phyloP scores from a whole-genome alignment of 2,888 invertebrate species.

The Actias luna region DNA sequence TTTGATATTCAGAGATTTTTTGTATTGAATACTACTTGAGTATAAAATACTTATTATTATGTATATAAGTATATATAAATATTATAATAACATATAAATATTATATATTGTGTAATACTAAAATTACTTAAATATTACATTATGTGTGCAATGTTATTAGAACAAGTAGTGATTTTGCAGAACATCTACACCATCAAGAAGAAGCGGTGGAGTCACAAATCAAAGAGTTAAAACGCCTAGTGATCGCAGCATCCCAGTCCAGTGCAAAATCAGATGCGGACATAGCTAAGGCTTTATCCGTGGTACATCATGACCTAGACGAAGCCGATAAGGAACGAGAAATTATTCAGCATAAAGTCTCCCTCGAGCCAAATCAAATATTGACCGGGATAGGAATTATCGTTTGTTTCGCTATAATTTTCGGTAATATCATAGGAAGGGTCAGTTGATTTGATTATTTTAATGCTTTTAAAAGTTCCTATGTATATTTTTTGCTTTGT shows the following conservation, averaged over 20 bases:
- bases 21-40: no score
- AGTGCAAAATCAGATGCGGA: constrained; percentile 70
- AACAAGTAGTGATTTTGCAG: constrained; percentile 40
- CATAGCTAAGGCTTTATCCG: constrained; percentile 60
- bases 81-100: neutral
- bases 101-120: neutral
- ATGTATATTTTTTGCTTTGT: neutral
- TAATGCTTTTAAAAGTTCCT: constrained; percentile 10
- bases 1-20: no score
- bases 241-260: constrained; percentile 57
- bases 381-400: constrained; percentile 61
- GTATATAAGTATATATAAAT: no score
- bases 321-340: constrained; percentile 52
- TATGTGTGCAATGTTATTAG: neutral
- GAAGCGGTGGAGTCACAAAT: constrained; percentile 58
- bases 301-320: constrained; percentile 67
- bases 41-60: no score
- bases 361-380: constrained; percentile 59
- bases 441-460: constrained; percentile 53
- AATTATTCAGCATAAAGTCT: constrained; percentile 34
- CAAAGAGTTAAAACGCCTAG: constrained; percentile 58
- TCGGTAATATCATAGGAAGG: constrained; percentile 64
- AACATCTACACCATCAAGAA: constrained; percentile 66
- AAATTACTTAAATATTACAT: neutral
- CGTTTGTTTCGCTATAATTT: constrained; percentile 59